Evolutionary conservation across 2,113 vertebrate genomes (phyloP), one percentile per base, ranked within the genome.

Genomic region (Nothobranchius kuhntae): DNA sequence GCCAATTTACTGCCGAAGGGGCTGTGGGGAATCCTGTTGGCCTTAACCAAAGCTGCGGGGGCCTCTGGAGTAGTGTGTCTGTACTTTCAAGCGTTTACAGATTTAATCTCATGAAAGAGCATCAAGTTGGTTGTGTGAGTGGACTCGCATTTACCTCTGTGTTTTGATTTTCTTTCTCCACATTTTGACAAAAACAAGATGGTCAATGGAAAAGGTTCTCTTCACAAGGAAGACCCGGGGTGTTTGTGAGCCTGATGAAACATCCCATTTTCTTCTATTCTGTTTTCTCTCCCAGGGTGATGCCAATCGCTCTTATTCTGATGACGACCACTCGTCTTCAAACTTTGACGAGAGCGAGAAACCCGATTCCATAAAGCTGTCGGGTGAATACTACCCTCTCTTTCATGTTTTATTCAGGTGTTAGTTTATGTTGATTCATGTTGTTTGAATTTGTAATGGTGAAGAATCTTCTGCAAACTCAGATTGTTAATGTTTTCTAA

Each of bases 251-350:
- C n/a, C 1, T 46, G 30, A 10, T 60, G 15, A 57, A 47, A 57
- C 17, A 47, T 15, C 17, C 15, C 4, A 12, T 14, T 51, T 24
- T 38, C 2, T 11, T 26, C 4, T 6, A 26, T 0, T 38, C 38
- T 35, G 3, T 59, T 45, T 61, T 2, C 51, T 51, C 54, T 35
- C 61, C 10, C 84, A 98, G 96, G 97, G 96, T 2, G 96, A 99
- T 24, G 96, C 96, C 65, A 98, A 97, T 68, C 91, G 93, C 2
- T 98, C 96, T 0, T 97, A 95, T 57, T 97, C 97, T 0, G 96
- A 98, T 0, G 96, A 98, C 17, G 96, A 97, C 63, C 94, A 87
- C 70, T 98, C 95, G 56, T 96, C 94, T 4, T 96, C 95, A 54
- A 95, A 96, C 77, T 76, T 92, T 70, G 95, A 97, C 6, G 96